Base-by-base conservation (phyloP, 1,140 invertebrate genomes). In the Ips nitidus region DNA sequence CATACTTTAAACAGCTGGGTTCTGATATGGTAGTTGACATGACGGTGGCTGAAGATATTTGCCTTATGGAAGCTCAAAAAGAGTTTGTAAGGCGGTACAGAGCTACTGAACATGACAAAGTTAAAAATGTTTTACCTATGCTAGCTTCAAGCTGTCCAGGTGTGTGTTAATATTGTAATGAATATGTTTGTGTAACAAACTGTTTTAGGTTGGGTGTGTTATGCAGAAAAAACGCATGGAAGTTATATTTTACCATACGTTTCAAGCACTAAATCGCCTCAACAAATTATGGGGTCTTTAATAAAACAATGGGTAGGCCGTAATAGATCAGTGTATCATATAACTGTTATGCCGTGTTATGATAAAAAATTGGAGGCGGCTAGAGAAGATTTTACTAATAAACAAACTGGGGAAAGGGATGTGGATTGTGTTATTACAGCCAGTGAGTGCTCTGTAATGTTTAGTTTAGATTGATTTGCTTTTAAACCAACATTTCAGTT, bases 291-390 rank as follows among this genome's bases (percentile, higher is more conserved):
- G 90, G 97, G 97, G 2, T 89, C 91, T 1, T 81, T 98, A 55
- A 89, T 98, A 0, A 99, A 98, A 82, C 84, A 91, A 72, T 85
- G 89, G 77, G 82, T 96, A 45, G 83, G 87, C 1, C 76, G 84
- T 64, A 82, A 83, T 50, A 63, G 72, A 50, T 80, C 86, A 67
- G 85, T 99, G 50, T 99, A 97, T 82, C 97, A 99, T 83, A 90
- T 98, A 0, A 93, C 95, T 41, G 81, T 99, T 2, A 99, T 99
- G 97, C 95, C 98, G 4, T 99, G 98, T 83, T 99, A 96, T 81
- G 98, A 99, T 81, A 98, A 99, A 82, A 99, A 99, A 82, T 83
- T 99, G 55, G 98, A 99, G 83, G 97, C 98, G 0, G 97, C 95
- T 0, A 83, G 98, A 73, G 85, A 91, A 74, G 95, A 99, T 80